Evolutionary conservation across 30 jellyfish, hydroid and myxozoan genomes (phyloP), one percentile per base, ranked within the genome.

Genomic region (Cassiopea andromeda): DNA sequence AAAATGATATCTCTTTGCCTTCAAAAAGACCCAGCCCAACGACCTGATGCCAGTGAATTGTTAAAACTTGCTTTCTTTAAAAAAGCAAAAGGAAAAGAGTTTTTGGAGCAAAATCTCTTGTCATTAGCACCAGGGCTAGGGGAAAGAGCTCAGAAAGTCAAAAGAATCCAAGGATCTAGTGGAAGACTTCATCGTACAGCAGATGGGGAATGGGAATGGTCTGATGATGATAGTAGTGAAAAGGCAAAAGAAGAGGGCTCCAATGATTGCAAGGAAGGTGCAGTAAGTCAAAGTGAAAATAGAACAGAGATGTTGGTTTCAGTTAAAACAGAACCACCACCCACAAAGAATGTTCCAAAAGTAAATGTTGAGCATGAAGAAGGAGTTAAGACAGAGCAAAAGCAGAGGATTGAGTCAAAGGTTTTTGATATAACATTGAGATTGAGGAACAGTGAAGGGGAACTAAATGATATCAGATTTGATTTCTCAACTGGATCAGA

Each of bases 1-100:
- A 96, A 92, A 69, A 88, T 96, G 98, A 92, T 96, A 48, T 94
- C 99, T 0, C 67, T 87, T 80, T 96, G 99, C 82, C 83, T 96
- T 44, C 97, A 96, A 70, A 96, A 96, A 77, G 99, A 96, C 45
- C 97, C 98, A 47, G 73, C 82, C 12, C 96, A 73, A 43, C 92
- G 99, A 8, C 99, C 99, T 10, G 93, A 83, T 95, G 99, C 99
- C 17, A 87, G 94, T 69, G 99, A 95, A 81, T 72, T 95, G 75
- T 85, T 95, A 79, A 95, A 95, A 82, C 95, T 91, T 75, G 77
- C 89, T 4, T 95, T 90, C 85, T 95, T 95, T 92, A 95, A 95
- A 45, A 90, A 91, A 66, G 97, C 98, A 7, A 95, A 95, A 72
- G 95, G 98, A 77, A 95, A 95, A 73, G 99, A 95, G 67, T 95